A percentile compares a stretch with the other conserved stretches of the same genome.
These are phyloP conservation scores for Octodonta nipae DNA, from an alignment of 2,888 invertebrate genomes.

Conservation along the genomic window DNA sequence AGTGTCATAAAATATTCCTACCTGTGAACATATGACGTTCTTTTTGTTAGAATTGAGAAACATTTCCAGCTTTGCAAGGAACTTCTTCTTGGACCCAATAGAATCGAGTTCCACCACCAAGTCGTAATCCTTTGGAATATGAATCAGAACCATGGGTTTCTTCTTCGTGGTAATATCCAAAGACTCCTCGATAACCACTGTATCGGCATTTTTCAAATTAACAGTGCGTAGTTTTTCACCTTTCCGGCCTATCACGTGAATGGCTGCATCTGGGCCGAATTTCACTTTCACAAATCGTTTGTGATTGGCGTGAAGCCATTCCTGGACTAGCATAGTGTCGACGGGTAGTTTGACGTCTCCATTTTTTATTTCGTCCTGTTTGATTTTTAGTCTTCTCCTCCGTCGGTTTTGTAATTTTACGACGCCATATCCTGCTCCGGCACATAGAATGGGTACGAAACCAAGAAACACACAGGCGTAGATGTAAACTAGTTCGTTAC, in stretches of 20 bases:
- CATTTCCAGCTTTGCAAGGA: constrained; percentile 72
- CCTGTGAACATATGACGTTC: constrained; percentile 58
- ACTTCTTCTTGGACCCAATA: constrained; percentile 65
- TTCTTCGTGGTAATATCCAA: constrained; percentile 61
- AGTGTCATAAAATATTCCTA: no score
- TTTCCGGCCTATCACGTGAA: constrained; percentile 79
- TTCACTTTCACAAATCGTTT: constrained; percentile 78
- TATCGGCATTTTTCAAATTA: constrained; percentile 60
- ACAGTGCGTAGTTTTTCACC: constrained; percentile 80
- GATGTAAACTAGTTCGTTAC: constrained; percentile 93
- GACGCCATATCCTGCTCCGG: constrained; percentile 82
- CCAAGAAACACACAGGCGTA: constrained; percentile 84
- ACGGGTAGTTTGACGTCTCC: constrained; percentile 52
- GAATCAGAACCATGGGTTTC: constrained; percentile 67
- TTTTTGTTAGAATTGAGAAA: constrained; percentile 75
- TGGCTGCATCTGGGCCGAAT: constrained; percentile 75
- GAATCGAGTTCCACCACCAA: constrained; percentile 83
- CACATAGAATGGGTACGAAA: constrained; percentile 84
- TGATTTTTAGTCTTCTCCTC: constrained; percentile 63
- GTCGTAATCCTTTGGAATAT: constrained; percentile 82
- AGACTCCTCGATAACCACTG: constrained; percentile 79
- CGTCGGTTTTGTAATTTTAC: constrained; percentile 83
- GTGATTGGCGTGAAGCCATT: constrained; percentile 88
- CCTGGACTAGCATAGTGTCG: constrained; percentile 84
- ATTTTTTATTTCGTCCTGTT: constrained; percentile 54